Evolutionary conservation across 2,797 vertebrate species (phyloP), one percentile per base, ranked within the genome.

Genomic region (Ctenopoma kingsleyae): DNA sequence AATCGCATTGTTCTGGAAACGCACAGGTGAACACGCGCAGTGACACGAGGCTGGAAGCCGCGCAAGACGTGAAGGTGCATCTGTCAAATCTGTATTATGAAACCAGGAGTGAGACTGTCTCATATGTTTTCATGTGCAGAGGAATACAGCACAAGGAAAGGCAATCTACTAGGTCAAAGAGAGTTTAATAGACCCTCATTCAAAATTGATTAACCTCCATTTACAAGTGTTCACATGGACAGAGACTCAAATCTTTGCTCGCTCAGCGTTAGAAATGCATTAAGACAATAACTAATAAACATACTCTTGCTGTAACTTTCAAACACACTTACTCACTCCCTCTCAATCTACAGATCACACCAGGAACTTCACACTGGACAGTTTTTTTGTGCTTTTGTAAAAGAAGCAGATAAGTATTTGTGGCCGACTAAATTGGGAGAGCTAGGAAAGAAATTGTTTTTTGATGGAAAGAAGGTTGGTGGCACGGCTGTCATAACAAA

Each of bases 191-290:
- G 74, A 81, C 74, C 57, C 77, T 82, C 84, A 62, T 87, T 74
- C 48, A 80, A 82, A 65, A 91, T 83, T 82, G 61, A 90, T 81
- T 73, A 71, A 81, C 78, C 78, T 80, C 81, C 87, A 81, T 82
- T 80, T 77, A 75, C 2, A n/a, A 70, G 62, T 55, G 66, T 76
- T 76, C 66, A 72, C 11, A 43, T 38, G 57, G 67, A 87, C 72
- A 40, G 27, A 74, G 49, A 55, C 25, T 51, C 30, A 74, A 55
- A 71, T 36, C 61, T 2, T 55, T 10, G 43, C 13, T 16, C 48
- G 47, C 68, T 78, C 53, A 19, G 57, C 50, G 23, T 50, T 52
- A 69, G 54, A 62, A 78, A 88, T 30, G 68, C 80, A 87, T 78
- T 64, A 64, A 67, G 63, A 83, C 64, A 57, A 27, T 16, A 62